Evolutionary conservation across 2,888 invertebrate species (phyloP).

Genomic region (Synanthedon vespiformis): DNA sequence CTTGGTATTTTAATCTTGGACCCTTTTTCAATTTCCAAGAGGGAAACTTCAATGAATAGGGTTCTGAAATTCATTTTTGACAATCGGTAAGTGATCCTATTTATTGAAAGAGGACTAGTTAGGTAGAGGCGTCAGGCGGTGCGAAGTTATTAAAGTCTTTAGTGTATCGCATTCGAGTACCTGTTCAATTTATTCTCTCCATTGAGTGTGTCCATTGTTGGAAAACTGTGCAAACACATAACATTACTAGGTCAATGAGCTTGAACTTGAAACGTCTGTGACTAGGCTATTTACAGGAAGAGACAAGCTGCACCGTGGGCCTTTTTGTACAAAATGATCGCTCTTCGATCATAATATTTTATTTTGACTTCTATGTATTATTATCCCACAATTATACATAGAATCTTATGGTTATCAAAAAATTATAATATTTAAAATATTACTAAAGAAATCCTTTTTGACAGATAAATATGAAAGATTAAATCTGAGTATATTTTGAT

Average conservation of each 20-base stretch:
- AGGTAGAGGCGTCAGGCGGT: conserved; percentile 21
- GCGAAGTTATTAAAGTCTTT: conserved; percentile 24
- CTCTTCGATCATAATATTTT: no score
- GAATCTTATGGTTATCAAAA: no score
- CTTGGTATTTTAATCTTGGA: no score
- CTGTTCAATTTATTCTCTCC: conserved; percentile 70
- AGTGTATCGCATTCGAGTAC: conserved; percentile 74
- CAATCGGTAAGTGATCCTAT: no score
- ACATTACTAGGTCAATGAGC: conserved; percentile 6
- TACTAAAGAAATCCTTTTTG: no score
- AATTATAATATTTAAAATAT: no score
- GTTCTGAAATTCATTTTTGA: no score
- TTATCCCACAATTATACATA: neutral
- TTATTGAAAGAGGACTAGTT: conserved; percentile 29
- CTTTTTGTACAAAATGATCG: neutral
- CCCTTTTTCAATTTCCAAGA: no score
- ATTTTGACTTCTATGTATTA: neutral
- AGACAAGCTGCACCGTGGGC: conserved; percentile 16
- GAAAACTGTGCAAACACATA: conserved; percentile 67
- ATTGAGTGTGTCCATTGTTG: conserved; percentile 62
- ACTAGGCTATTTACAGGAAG: conserved; percentile 54
- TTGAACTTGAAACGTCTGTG: conserved; percentile 9
- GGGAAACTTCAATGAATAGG: no score
- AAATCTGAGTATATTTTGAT: no score
- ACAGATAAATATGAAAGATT: no score